Percentiles rank a stretch among this genome's conserved stretches.
Conservation (phyloP, 1,140 invertebrate species). For the Pomacea maculata region DNA sequence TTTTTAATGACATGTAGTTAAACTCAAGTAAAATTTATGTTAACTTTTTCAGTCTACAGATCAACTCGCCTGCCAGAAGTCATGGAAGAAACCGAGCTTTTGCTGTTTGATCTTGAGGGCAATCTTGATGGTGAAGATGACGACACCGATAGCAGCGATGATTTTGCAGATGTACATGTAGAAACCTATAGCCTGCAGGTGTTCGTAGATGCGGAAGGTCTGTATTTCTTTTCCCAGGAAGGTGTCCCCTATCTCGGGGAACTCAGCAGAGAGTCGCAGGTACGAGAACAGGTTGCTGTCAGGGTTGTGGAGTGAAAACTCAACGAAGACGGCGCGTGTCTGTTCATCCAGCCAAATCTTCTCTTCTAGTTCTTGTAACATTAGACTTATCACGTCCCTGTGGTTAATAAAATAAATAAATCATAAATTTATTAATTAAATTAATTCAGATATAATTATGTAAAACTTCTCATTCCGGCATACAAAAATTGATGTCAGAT, state of each 20-base stretch:
- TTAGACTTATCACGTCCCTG: slow-evolving; percentile 33
- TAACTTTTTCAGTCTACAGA: too few species aligned
- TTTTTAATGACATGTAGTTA: too few species aligned
- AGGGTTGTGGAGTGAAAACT: slow-evolving; percentile 69
- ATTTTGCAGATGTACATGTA: slow-evolving; percentile 53
- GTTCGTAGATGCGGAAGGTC: slow-evolving; percentile 53
- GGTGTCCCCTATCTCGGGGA: slow-evolving; percentile 65
- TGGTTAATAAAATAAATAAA: neutral
- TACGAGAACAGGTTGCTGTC: slow-evolving; percentile 51
- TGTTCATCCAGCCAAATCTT: slow-evolving; percentile 67
- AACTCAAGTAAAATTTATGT: too few species aligned
- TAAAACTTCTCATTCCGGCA: too few species aligned
- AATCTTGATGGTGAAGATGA: slow-evolving; percentile 37
- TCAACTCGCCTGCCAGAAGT: slow-evolving; percentile 58
- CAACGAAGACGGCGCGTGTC: slow-evolving; percentile 69
- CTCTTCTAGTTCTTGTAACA: slow-evolving; percentile 56
- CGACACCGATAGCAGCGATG: slow-evolving; percentile 43
- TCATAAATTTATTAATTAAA: too few species aligned
- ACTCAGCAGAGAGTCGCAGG: slow-evolving; percentile 59
- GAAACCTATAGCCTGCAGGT: slow-evolving; percentile 46
- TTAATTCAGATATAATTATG: too few species aligned
- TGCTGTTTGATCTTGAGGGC: slow-evolving; percentile 39
- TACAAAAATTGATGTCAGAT: too few species aligned
- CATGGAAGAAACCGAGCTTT: slow-evolving; percentile 54
- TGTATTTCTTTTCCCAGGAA: slow-evolving; percentile 50